A percentile compares a stretch with the other conserved stretches of the same genome.
These are phyloP conservation scores for Plebejus melissa DNA, from an alignment of 2,888 invertebrate species.

Conservation along the genomic window DNA sequence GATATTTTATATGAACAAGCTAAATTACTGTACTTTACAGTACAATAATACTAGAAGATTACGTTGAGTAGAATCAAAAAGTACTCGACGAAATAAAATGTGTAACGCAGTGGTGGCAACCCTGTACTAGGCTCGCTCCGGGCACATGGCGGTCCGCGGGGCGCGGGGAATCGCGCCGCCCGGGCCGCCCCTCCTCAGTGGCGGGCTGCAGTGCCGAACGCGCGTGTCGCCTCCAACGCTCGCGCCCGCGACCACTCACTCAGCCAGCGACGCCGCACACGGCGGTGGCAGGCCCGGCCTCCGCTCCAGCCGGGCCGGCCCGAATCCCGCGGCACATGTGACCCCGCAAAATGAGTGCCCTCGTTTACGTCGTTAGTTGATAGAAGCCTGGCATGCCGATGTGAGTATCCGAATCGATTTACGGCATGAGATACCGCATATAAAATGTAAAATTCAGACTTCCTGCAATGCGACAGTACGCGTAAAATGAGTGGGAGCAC, in stretches of 20 bases:
- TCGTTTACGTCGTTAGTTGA: constrained; percentile 76
- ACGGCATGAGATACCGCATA: constrained; percentile 38
- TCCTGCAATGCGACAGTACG: constrained; percentile 70
- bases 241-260: constrained; percentile 74
- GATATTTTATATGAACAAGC: not conserved
- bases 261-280: constrained; percentile 71
- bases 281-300: constrained; percentile 70
- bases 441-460: constrained; percentile 38
- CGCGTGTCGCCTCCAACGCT: constrained; percentile 76
- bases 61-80: not conserved
- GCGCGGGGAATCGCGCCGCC: constrained; percentile 61
- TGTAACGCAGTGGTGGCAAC: constrained; percentile 67
- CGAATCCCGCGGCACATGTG: constrained; percentile 63
- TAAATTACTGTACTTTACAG: not conserved
- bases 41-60: not conserved
- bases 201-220: constrained; percentile 76
- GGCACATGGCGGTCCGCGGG: constrained; percentile 59
- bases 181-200: constrained; percentile 78
- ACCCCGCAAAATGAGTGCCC: constrained; percentile 64
- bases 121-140: constrained; percentile 61
- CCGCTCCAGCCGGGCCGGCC: constrained; percentile 58
- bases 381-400: constrained; percentile 76
- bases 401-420: constrained; percentile 63
- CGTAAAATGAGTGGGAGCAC: constrained; percentile 41
- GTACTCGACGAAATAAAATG: not conserved